Percentiles rank a stretch among this genome's conserved stretches.
Evolutionary conservation across 1,140 invertebrate genomes (phyloP).

Genomic region (Drosophila insularis): DNA sequence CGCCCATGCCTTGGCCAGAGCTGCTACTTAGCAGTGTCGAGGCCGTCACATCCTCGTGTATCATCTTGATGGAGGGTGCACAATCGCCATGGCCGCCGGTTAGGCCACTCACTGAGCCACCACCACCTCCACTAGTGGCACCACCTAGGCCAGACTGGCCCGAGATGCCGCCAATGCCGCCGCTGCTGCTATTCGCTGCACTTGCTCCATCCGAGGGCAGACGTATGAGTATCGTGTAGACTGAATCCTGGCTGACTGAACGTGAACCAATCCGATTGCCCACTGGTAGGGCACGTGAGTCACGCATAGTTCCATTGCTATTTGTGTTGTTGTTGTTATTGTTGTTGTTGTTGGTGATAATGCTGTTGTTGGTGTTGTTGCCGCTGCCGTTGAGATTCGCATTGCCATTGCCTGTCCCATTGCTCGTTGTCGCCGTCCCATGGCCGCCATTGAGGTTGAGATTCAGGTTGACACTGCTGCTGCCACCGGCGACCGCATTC

Average conservation of each 20-base stretch:
- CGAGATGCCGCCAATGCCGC: background rate
- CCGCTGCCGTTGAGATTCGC: constrained; percentile 16
- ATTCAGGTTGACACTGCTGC: constrained; percentile 18
- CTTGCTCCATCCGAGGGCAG: constrained; percentile 87
- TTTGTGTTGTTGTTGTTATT: constrained; percentile 29
- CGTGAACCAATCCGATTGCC: constrained; percentile 82
- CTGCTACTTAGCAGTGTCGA: constrained; percentile 52
- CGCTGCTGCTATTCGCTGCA: constrained; percentile 76
- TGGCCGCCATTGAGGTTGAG: constrained; percentile 1
- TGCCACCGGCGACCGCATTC: constrained; percentile 41
- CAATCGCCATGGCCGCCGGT: constrained; percentile 40
- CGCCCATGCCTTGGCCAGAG: constrained; percentile 36
- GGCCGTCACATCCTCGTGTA: constrained; percentile 87
- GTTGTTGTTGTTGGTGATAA: constrained; percentile 37
- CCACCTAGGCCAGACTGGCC: background rate
- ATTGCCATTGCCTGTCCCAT: constrained; percentile 10
- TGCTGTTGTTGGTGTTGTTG: constrained; percentile 38
- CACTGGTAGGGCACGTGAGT: constrained; percentile 84
- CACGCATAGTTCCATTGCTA: constrained; percentile 75
- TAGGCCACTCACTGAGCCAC: constrained; percentile 69
- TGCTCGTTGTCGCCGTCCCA: background rate
- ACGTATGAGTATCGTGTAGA: constrained; percentile 96
- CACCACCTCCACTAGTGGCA: constrained; percentile 54
- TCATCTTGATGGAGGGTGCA: constrained; percentile 92
- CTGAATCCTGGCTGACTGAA: constrained; percentile 88